Conservation (phyloP, 1,140 invertebrate species). For the Bathynomus jamesi region DNA sequence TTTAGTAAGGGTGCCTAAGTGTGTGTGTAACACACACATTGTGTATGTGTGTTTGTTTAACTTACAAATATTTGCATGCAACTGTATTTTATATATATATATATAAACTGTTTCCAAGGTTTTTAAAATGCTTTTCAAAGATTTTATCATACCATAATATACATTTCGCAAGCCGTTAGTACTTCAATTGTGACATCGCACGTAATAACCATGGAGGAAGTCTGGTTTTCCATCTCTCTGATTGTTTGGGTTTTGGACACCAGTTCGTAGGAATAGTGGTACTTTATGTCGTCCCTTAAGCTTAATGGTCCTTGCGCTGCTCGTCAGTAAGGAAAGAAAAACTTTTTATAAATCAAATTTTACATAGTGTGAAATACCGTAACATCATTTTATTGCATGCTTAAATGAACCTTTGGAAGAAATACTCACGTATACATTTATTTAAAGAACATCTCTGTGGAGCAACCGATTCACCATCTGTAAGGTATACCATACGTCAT, state of each 20-base stretch:
- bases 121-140: no score
- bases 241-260: neutral
- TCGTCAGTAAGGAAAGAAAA: no score
- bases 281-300: neutral
- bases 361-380: neutral
- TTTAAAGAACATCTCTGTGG: neutral
- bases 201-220: neutral
- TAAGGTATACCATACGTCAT: no score
- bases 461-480: no score
- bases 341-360: neutral
- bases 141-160: neutral
- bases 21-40: no score
- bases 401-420: no score
- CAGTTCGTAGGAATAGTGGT: neutral
- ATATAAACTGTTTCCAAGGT: no score
- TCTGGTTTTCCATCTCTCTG: neutral
- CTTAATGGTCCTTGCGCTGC: neutral
- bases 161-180: neutral
- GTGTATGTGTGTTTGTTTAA: no score
- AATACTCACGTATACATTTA: neutral
- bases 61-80: no score
- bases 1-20: no score
- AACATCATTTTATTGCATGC: neutral
- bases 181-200: neutral
- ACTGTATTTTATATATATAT: no score